Percentiles rank a stretch among this genome's conserved stretches.
These are phyloP conservation scores for Condylura cristata DNA, from an alignment of 2,113 vertebrate genomes.

Conservation along the genomic window DNA sequence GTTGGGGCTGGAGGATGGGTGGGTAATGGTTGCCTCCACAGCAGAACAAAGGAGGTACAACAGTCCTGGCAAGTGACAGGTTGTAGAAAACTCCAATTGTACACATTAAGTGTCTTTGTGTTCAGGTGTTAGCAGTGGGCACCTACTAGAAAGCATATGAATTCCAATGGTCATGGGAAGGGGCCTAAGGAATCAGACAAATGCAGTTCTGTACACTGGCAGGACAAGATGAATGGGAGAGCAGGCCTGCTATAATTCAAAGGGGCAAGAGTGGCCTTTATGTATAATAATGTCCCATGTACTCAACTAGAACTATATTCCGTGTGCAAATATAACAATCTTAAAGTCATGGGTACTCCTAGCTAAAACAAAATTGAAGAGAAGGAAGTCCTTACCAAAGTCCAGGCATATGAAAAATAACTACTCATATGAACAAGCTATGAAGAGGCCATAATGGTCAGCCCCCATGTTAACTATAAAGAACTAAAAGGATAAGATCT, in stretches of 20 bases:
- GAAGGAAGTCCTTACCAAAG: not conserved
- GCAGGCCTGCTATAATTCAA: not conserved
- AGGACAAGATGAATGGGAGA: not conserved
- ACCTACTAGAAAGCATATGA: not conserved
- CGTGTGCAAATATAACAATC: not conserved
- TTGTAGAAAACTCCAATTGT: constrained; percentile 13
- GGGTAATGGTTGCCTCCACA: not conserved
- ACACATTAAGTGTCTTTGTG: not conserved
- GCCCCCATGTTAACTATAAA: not conserved
- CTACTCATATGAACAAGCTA: not conserved
- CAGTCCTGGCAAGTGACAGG: not conserved
- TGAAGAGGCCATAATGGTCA: not conserved
- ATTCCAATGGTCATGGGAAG: not conserved
- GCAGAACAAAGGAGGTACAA: constrained; percentile 6
- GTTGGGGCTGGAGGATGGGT: not conserved
- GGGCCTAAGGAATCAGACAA: not conserved
- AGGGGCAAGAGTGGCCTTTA: not conserved
- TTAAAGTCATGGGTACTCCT: not conserved
- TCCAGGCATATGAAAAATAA: not conserved
- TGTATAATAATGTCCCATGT: not conserved
- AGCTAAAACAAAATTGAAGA: not conserved
- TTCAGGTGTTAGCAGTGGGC: not conserved
- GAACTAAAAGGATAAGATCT: not conserved
- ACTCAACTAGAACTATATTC: not conserved
- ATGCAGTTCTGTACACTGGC: not conserved